Evolutionary conservation across 2,888 invertebrate species (phyloP), one percentile per base, ranked within the genome.

Genomic region (Lepidocyrtinus sp.): DNA sequence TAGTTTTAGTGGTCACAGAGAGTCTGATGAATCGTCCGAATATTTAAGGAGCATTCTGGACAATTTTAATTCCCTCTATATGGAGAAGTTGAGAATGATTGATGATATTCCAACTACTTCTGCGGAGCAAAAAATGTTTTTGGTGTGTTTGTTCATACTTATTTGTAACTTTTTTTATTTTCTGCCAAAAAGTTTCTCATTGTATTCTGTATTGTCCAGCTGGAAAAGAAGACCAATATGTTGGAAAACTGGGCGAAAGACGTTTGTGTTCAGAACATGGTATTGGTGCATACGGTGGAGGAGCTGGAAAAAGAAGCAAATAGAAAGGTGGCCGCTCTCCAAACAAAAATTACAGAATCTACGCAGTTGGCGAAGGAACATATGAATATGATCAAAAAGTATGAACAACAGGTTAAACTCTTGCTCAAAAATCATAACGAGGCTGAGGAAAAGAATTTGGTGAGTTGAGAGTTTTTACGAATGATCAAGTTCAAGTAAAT

Each of bases 291-390:
- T 74, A 92, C 92, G 1, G 92, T 94, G 0, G 91, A 92, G 87
- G 93, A 93, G 86, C 88, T 94, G 86, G 94, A 94, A 88, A 88
- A 89, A 24, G 93, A 93, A 86, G 92, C 93, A 65, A 91, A 91
- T 21, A 88, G 90, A 68, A 90, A 92, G 85, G 91, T 93, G 22
- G 88, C 90, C 82, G 87, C 90, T 77, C 87, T 92, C 50, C 91
- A 91, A 87, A 90, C 90, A 63, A 91, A 91, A 87, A 88, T 92
- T 71, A 88, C 89, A 61, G 89, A 89, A 77, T 90, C 90, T 15
- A 89, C 91, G 36, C 87, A 87, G 83, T 84, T 88, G n/a, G 82
- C 85, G 0, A 81, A 85, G 55, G 79, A 83, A 36, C 85, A 85
- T 36, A 85, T 84, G 83, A 74, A 67, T 22, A 83, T 83, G 68